Evolutionary conservation across 2,888 invertebrate genomes (phyloP), one percentile per base, ranked within the genome.

Genomic region (Willowsia nigromaculata): DNA sequence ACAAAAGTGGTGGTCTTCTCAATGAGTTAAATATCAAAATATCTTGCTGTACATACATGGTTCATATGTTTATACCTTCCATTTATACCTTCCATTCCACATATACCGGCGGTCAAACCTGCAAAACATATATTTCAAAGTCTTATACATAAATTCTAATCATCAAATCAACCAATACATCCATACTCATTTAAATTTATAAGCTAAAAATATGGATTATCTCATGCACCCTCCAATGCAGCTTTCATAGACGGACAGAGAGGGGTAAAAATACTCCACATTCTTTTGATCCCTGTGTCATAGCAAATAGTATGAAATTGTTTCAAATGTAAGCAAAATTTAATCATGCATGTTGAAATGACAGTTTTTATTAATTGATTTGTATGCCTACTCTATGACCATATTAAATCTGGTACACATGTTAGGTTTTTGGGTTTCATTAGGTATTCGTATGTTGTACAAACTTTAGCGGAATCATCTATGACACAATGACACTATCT

Each of bases 191-290:
- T 50, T 76, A 76, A 6, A 50, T 25, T 25, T 47, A 27, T 7
- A 84, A 33, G 62, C 80, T 86, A 86, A 65, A 86, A 86, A 86
- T 86, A 86, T 25, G 27, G 68, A 86, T 86, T 86, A 86, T 86
- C 80, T 86, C 86, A 86, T 37, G 1, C 37, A 30, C 0, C 33
- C 30, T 6, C 56, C 18, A 56, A 56, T 11, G n/a, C 5, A 62
- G n/a, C 30, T 62, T 4, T 9, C 27, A 56, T 15, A 62, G 33
- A 62, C 62, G n/a, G 33, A 27, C 25, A 56, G 37, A 37, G 37
- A 37, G 37, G 43, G 6, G 13, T 9, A 13, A 13, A 13, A 43
- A 1, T 43, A 13, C 6, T 4, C 11, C 22, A 56, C 56, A 37
- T 37, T 43, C 43, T 59, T 27, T 27, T 11, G 3, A 27, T 27